Base-by-base conservation (phyloP, 1,140 invertebrate genomes). In the Cherax quadricarinatus region DNA sequence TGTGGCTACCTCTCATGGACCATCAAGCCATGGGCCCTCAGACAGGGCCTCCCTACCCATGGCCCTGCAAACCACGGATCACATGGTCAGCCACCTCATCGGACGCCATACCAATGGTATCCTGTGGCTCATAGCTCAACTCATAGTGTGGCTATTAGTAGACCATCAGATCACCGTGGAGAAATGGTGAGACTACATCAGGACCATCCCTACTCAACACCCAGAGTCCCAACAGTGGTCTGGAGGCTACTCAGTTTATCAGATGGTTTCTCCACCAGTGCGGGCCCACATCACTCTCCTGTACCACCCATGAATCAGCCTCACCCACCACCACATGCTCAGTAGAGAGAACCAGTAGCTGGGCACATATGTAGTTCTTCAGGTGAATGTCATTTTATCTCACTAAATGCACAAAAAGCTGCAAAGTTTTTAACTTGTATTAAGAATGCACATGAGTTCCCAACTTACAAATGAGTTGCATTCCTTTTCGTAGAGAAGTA, bases 211-310 rank as follows among this genome's bases (percentile, higher is more conserved):
- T 85, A 79, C 90, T 62, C 86, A 87, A 62, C 89, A 88, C 16
- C 79, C 89, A 4, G 85, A n/a, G 85, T 14, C 89, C 79, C 9
- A 80, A 86, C 80, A 60, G 86, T 51, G 89, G 89, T 12, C 89
- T 57, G 89, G 84, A 84, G 89, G 66, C 48, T 94, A 94, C 62
- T 86, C 93, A 16, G 93, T 93, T 16, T 94, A 94, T 86, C 94
- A 94, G 89, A 91, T 94, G 93, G 93, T 94, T 16, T 94, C 93
- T 30, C 93, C 93, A 21, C 91, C 93, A 14, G 85, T 86, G 21
- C 81, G 3, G 89, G 89, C 51, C 88, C 93, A 24, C 93, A 92
- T 75, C 92, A 92, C 70, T 90, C 79, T 60, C 85, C 88, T 7
- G 89, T 91, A n/a, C 89, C 84, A 79, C 89, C 89, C 62, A 78